These are phyloP conservation scores for Cinara cedri DNA, from an alignment of 2,888 invertebrate species.

Conservation along the genomic window DNA sequence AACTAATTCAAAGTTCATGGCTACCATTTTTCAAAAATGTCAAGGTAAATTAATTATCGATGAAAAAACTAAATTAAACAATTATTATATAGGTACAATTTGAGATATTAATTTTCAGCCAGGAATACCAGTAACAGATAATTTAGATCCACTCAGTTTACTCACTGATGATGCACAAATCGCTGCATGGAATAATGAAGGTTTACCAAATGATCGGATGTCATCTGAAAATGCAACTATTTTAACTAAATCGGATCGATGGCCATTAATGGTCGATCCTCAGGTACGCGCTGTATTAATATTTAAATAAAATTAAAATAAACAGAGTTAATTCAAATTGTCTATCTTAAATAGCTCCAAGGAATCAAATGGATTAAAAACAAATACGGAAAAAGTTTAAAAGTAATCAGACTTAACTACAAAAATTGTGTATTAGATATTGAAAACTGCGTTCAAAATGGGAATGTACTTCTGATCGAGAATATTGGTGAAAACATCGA, in stretches of 20 bases:
- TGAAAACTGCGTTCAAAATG: constrained; percentile 76
- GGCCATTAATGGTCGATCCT: constrained; percentile 96
- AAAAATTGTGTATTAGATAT: constrained; percentile 84
- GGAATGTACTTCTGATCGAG: constrained; percentile 79
- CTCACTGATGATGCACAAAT: constrained; percentile 91
- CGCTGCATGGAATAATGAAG: constrained; percentile 94
- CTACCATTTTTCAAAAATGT: constrained; percentile 76
- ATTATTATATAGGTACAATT: neutral
- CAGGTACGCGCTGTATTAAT: constrained; percentile 66
- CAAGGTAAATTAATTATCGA: constrained; percentile 64
- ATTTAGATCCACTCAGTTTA: constrained; percentile 81
- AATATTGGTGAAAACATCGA: constrained; percentile 89
- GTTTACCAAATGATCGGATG: constrained; percentile 89
- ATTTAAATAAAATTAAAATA: neutral
- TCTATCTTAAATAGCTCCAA: constrained; percentile 66
- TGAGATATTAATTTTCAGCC: constrained; percentile 64
- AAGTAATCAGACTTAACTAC: constrained; percentile 78
- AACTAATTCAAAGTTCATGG: constrained; percentile 81
- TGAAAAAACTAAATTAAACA: neutral
- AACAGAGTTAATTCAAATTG: neutral
- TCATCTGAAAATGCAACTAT: constrained; percentile 94
- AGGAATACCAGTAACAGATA: constrained; percentile 79
- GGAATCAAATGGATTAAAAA: constrained; percentile 95
- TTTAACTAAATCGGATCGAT: constrained; percentile 84
- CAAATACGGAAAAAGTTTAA: constrained; percentile 76